Conservation (phyloP, 2,888 invertebrate species). For the Microctonus hyperodae region DNA sequence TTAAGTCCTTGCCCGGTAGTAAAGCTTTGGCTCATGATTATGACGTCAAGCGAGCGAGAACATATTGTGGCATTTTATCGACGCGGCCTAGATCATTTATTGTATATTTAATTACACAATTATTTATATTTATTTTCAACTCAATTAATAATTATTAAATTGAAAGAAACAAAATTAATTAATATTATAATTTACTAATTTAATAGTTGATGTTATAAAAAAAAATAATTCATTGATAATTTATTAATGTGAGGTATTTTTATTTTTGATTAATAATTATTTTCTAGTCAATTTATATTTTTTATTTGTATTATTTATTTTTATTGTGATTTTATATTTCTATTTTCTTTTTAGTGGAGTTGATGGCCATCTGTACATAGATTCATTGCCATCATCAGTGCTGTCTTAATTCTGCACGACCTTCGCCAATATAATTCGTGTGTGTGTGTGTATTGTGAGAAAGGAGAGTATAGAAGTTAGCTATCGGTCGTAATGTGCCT, state of each 20-base stretch:
- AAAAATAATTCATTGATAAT: too few species aligned
- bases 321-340: neutral
- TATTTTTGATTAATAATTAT: too few species aligned
- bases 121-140: too few species aligned
- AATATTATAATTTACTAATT: too few species aligned
- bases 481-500: slow-evolving; percentile 26
- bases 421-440: neutral
- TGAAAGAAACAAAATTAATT: too few species aligned
- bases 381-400: neutral
- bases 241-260: too few species aligned
- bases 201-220: too few species aligned
- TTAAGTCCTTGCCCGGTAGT: slow-evolving; percentile 9
- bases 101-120: neutral
- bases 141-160: too few species aligned
- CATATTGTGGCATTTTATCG: slow-evolving; percentile 3
- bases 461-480: neutral
- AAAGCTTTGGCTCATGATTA: slow-evolving; percentile 1
- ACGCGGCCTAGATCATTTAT: too few species aligned
- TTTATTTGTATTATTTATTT: too few species aligned
- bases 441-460: neutral
- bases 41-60: slow-evolving; percentile 3
- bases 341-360: neutral
- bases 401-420: neutral
- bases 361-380: neutral
- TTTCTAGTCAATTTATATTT: too few species aligned